Base-by-base conservation (phyloP, 2,888 invertebrate genomes). In the Eulithis prunata region DNA sequence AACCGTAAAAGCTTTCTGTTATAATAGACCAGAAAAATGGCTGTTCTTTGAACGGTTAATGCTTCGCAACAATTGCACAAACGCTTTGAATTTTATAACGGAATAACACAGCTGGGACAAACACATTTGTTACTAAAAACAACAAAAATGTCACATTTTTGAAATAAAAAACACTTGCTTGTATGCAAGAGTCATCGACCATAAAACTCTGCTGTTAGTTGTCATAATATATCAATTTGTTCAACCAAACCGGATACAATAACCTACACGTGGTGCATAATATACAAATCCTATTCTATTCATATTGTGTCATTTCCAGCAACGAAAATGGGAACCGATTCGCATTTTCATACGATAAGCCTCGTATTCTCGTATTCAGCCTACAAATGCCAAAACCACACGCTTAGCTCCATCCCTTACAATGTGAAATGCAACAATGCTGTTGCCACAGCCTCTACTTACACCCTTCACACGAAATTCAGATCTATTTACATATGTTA, bases 1-100 rank as follows among this genome's bases (percentile, higher is more conserved):
- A 86, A 86, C 82, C 84, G 83, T 84, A 82, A 87, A 87, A 88
- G 89, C 89, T 90, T 84, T 90, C 81, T 75, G 81, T 84, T 85
- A 85, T 83, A 82, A 84, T 80, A 82, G 78, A 77, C 80, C 75
- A 79, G 79, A 83, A 89, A 88, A 88, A 86, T 84, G 78, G 76
- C 73, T 74, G 75, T 78, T 78, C 78, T 84, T 85, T 81, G 77
- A 81, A 84, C 83, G 82, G 66, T 81, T 83, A 80, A 84, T 80
- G 79, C 75, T 79, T 81, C 79, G 75, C 74, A 81, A 83, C 78
- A 78, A 80, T 78, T 76, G 70, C 68, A 68, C 64, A 64, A 67
- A 57, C 60, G 57, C 47, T 68, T 67, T 68, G 55, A 64, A 61
- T 61, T 61, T 57, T 46, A 58, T 47, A 49, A 49, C 64, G 41